Evolutionary conservation across 2,888 invertebrate species (phyloP).

Genomic region (Diarsia mendica): DNA sequence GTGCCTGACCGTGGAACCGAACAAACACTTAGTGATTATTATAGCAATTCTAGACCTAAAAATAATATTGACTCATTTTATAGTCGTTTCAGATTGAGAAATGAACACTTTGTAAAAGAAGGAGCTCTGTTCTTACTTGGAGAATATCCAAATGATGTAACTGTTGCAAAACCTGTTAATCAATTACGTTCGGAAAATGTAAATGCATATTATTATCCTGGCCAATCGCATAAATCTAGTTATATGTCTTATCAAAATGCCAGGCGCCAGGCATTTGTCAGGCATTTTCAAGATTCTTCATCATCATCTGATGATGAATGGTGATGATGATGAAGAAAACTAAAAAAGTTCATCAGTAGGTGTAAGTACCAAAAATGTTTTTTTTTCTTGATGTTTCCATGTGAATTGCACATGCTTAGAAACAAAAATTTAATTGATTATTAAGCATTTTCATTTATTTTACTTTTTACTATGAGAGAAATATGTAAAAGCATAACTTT

Average conservation of each 20-base stretch:
- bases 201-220: neutral
- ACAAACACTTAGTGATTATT: neutral
- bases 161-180: neutral
- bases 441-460: neutral
- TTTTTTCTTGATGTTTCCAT: neutral
- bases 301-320: too few species aligned
- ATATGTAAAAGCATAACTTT: too few species aligned
- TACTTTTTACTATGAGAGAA: neutral
- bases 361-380: neutral
- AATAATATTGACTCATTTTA: neutral
- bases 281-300: neutral
- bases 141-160: conserved; percentile 9
- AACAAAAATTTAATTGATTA: neutral
- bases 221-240: neutral
- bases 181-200: neutral
- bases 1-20: conserved; percentile 1
- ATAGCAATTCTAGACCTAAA: neutral
- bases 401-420: neutral
- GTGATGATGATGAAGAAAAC: too few species aligned
- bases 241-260: conserved; percentile 6
- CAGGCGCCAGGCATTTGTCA: neutral
- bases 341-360: neutral
- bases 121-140: conserved; percentile 7
- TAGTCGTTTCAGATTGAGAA: conserved; percentile 8
- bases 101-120: neutral